These are phyloP conservation scores for Neodontobutis hainanensis DNA, from an alignment of 2,113 vertebrate species.

Conservation along the genomic window DNA sequence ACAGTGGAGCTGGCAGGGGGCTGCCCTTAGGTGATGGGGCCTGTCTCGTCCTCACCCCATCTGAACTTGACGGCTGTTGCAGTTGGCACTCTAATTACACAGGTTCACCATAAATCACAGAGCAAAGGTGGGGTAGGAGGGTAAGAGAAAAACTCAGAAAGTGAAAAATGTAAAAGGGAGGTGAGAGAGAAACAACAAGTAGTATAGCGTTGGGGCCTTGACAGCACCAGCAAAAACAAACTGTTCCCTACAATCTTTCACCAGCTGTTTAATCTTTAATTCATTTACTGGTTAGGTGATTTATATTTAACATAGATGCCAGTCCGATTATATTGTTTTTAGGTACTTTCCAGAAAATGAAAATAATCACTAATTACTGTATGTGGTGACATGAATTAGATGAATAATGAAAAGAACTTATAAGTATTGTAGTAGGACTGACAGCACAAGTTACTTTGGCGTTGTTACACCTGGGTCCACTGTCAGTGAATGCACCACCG, in stretches of 20 bases:
- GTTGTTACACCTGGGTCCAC: no score
- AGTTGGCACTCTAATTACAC: slow-evolving; percentile 69
- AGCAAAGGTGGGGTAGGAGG: slow-evolving; percentile 9
- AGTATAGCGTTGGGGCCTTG: slow-evolving; percentile 42
- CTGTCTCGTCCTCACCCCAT: slow-evolving; percentile 68
- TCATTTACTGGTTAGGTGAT: background rate
- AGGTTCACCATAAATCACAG: slow-evolving; percentile 68
- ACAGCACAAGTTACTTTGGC: background rate
- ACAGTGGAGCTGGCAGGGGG: slow-evolving; percentile 38
- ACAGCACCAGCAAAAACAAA: slow-evolving; percentile 46
- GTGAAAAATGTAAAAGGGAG: slow-evolving; percentile 41
- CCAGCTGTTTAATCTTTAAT: slow-evolving; percentile 10
- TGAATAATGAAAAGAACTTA: no score
- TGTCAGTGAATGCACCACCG: no score
- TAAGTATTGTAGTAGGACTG: background rate
- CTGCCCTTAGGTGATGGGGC: slow-evolving; percentile 67
- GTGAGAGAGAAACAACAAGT: background rate
- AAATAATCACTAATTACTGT: no score
- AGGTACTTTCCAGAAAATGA: no score
- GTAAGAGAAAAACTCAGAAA: slow-evolving; percentile 11
- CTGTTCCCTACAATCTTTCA: slow-evolving; percentile 47
- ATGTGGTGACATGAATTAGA: no score
- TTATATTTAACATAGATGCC: no score
- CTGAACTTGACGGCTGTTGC: slow-evolving; percentile 64
- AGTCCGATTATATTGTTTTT: no score